Conservation (phyloP, 1,140 invertebrate genomes). For the Prorops nasuta region DNA sequence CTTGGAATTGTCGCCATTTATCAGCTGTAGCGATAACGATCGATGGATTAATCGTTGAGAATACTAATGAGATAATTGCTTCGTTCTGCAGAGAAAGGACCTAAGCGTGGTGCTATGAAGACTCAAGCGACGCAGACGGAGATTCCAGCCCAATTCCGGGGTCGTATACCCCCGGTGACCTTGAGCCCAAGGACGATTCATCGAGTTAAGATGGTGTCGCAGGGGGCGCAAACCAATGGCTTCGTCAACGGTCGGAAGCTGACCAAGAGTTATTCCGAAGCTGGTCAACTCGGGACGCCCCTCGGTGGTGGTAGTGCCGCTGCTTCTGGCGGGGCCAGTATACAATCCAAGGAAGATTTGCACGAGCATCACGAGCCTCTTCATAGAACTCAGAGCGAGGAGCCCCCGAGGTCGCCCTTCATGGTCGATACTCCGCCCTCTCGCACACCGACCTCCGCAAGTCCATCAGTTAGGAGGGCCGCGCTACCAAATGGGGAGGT, state of each 20-base stretch:
- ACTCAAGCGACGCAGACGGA: slow-evolving; percentile 93
- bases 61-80: too few relatives aligned
- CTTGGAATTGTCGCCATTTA: too few relatives aligned
- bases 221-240: slow-evolving; percentile 85
- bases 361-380: slow-evolving; percentile 77
- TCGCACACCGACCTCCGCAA: slow-evolving; percentile 22
- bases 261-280: slow-evolving; percentile 82
- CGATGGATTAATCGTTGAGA: too few relatives aligned
- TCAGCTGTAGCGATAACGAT: too few relatives aligned
- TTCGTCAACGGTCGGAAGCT: slow-evolving; percentile 69
- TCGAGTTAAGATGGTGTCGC: slow-evolving; percentile 80
- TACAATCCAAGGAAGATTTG: slow-evolving; percentile 34
- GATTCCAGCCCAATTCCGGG: slow-evolving; percentile 63
- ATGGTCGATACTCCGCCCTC: slow-evolving; percentile 56
- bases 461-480: too few relatives aligned
- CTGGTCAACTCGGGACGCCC: slow-evolving; percentile 60
- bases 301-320: slow-evolving; percentile 37
- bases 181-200: slow-evolving; percentile 71
- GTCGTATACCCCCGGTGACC: slow-evolving; percentile 69
- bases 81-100: slow-evolving; percentile 72
- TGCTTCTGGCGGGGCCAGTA: slow-evolving; percentile 16
- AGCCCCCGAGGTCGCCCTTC: slow-evolving; percentile 72
- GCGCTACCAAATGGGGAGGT: too few relatives aligned
- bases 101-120: slow-evolving; percentile 83
- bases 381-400: slow-evolving; percentile 79